Evolutionary conservation across 2,888 invertebrate species (phyloP).

Genomic region (Mimachlamys varia): DNA sequence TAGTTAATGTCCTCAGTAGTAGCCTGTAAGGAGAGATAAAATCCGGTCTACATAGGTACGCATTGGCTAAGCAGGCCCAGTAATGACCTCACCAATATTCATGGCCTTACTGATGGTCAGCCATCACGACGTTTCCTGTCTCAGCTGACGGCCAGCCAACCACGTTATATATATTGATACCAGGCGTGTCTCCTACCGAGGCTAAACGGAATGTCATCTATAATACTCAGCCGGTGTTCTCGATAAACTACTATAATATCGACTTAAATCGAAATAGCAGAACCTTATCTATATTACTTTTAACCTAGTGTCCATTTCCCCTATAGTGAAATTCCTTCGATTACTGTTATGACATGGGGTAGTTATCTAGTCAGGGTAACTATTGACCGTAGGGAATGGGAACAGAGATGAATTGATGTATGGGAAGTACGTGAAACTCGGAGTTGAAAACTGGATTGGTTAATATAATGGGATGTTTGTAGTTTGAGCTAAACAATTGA

Average conservation of each 20-base stretch:
- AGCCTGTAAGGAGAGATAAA: slow-evolving; percentile 17
- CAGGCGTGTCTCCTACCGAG: neutral
- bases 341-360: too few species aligned
- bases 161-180: neutral
- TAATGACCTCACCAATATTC: slow-evolving; percentile 36
- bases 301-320: neutral
- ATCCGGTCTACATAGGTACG: slow-evolving; percentile 16
- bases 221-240: neutral
- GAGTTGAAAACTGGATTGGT: too few species aligned
- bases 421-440: too few species aligned
- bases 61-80: neutral
- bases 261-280: neutral
- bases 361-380: too few species aligned
- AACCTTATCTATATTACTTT: neutral
- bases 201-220: slow-evolving; percentile 4
- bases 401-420: too few species aligned
- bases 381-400: too few species aligned
- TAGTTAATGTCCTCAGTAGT: neutral
- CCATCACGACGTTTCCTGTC: slow-evolving; percentile 23
- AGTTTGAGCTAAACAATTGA: too few species aligned
- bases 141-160: neutral
- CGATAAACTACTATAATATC: neutral
- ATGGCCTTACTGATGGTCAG: slow-evolving; percentile 4
- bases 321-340: neutral
- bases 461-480: too few species aligned